These are phyloP conservation scores for Rhagoletis pomonella DNA, from an alignment of 1,140 invertebrate species.

Conservation along the genomic window DNA sequence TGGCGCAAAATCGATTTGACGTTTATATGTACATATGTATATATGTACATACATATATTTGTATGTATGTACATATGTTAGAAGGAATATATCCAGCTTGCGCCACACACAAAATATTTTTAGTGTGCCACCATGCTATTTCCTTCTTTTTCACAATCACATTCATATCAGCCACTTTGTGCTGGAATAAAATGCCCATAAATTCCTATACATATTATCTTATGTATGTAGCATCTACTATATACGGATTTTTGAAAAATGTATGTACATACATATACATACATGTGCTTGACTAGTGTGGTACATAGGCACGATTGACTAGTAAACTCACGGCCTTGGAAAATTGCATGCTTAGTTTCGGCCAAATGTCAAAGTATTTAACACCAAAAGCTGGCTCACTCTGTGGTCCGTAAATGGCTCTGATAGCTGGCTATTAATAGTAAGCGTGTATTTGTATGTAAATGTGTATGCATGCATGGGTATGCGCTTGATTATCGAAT, in stretches of 20 bases:
- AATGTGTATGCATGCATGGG: not conserved
- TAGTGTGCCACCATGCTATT: not conserved
- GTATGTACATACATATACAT: not conserved
- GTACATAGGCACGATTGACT: not conserved
- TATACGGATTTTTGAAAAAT: not conserved
- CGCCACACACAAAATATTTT: not conserved
- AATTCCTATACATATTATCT: not conserved
- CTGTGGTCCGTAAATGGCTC: conserved; percentile 3
- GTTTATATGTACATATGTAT: not conserved
- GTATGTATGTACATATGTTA: not conserved
- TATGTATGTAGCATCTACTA: not conserved
- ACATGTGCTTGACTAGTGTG: not conserved
- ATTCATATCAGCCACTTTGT: not conserved
- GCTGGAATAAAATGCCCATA: not conserved
- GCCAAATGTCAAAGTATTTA: conserved; percentile 49
- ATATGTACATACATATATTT: not conserved
- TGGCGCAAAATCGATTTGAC: not conserved
- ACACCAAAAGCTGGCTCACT: conserved; percentile 20
- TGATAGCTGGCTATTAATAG: not conserved
- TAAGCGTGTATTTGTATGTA: not conserved
- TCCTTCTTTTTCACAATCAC: not conserved
- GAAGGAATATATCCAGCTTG: not conserved
- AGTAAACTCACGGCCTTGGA: not conserved
- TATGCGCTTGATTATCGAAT: conserved; percentile 26
- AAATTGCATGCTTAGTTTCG: conserved; percentile 41